A percentile compares a stretch with the other conserved stretches of the same genome.
Evolutionary conservation across 2,797 vertebrate genomes (phyloP).

Genomic region (Syngnathus rostellatus): DNA sequence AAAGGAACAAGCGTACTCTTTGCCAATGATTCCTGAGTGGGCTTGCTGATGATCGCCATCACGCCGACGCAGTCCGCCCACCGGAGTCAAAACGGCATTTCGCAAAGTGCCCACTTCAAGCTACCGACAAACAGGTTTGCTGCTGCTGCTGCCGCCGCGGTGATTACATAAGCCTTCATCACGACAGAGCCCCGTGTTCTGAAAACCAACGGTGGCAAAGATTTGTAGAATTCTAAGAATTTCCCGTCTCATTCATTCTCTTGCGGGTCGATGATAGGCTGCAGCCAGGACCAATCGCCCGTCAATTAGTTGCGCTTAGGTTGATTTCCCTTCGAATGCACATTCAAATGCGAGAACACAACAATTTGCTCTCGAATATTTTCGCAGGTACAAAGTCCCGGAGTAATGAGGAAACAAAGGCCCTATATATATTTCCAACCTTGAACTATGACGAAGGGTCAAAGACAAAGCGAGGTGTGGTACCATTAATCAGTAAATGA

Average conservation of each 20-base stretch:
- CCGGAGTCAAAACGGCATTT: constrained; percentile 53
- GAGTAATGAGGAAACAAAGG: neutral
- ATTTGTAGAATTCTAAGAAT: neutral
- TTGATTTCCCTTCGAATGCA: neutral
- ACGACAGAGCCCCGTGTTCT: constrained; percentile 26
- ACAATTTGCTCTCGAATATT: neutral
- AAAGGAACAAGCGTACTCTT: constrained; percentile 16
- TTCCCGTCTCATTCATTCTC: neutral
- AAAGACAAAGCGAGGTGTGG: constrained; percentile 29
- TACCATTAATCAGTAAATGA: constrained; percentile 21
- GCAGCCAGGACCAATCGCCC: neutral
- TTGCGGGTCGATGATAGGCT: neutral
- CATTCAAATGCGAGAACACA: neutral
- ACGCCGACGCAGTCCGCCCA: constrained; percentile 56
- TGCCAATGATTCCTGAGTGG: constrained; percentile 22
- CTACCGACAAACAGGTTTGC: constrained; percentile 49
- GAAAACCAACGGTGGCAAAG: neutral
- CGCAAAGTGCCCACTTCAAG: constrained; percentile 53
- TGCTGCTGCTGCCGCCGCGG: constrained; percentile 2
- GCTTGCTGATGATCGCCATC: constrained; percentile 32
- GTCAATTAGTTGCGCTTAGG: neutral
- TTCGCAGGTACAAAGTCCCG: neutral
- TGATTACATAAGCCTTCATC: constrained; percentile 9
- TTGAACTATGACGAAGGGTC: neutral
- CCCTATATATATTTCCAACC: neutral